A percentile compares a stretch with the other conserved stretches of the same genome.
phyloP scores from a whole-genome alignment of 2,888 invertebrate genomes.

The Calliphora vomitoria region DNA sequence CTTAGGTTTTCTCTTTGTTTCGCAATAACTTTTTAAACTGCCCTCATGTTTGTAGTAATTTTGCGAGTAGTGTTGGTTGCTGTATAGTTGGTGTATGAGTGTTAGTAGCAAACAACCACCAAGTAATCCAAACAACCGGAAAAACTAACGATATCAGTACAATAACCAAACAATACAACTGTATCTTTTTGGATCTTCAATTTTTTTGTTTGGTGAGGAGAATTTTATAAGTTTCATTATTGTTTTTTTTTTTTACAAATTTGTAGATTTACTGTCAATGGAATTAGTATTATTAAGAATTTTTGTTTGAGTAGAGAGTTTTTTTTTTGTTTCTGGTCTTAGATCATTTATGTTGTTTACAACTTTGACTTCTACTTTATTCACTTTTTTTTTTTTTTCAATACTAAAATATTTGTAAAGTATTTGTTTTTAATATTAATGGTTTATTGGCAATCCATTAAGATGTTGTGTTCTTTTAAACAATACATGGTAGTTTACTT shows the following conservation, averaged over 20 bases:
- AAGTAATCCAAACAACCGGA: conserved; percentile 53
- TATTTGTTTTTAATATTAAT: conserved; percentile 22
- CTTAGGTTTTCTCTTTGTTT: too few relatives aligned
- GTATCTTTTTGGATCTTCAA: conserved; percentile 10
- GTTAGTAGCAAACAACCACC: background rate
- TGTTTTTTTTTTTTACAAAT: conserved; percentile 38
- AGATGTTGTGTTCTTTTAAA: conserved; percentile 4
- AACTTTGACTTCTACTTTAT: background rate
- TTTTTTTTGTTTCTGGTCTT: background rate
- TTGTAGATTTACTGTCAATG: conserved; percentile 37
- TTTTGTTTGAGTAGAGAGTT: conserved; percentile 14
- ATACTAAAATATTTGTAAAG: background rate
- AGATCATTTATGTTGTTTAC: background rate
- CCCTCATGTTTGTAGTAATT: background rate
- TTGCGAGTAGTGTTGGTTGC: background rate
- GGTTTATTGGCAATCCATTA: background rate
- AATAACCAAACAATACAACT: conserved; percentile 4
- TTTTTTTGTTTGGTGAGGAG: conserved; percentile 4
- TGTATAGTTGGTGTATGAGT: background rate
- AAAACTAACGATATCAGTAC: conserved; percentile 38
- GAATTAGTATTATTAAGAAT: conserved; percentile 25
- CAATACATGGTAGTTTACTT: background rate
- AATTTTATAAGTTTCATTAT: conserved; percentile 32
- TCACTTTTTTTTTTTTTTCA: background rate
- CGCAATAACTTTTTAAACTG: background rate